phyloP scores from a whole-genome alignment of 64 coral and sea anemone species.

The Platygyra sinensis region DNA sequence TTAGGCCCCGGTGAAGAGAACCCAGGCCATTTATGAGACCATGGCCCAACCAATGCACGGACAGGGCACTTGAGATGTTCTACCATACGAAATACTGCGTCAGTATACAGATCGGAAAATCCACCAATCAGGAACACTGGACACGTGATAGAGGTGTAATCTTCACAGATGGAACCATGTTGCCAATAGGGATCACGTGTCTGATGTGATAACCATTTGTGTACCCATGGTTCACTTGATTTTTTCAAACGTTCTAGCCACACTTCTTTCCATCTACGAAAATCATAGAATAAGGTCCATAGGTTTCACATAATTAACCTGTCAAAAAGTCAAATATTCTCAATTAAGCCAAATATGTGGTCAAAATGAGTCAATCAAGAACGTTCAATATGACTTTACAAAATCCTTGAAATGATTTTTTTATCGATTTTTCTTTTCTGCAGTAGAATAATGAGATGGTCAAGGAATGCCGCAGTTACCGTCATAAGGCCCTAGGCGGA shows the following conservation, averaged over 20 bases:
- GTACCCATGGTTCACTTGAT: conserved; percentile 59
- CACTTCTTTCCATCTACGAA: conserved; percentile 73
- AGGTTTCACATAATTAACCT: not conserved
- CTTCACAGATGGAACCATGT: conserved; percentile 73
- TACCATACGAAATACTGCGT: conserved; percentile 81
- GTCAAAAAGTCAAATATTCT: not conserved
- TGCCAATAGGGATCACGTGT: conserved; percentile 82
- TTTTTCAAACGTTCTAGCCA: conserved; percentile 72
- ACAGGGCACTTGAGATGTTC: conserved; percentile 66
- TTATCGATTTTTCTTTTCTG: too few relatives aligned
- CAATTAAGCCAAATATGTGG: too few relatives aligned
- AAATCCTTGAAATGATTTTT: too few relatives aligned
- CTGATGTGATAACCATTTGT: conserved; percentile 80
- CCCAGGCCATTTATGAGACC: conserved; percentile 74
- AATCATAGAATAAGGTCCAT: not conserved
- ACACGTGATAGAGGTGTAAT: conserved; percentile 66
- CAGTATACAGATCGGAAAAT: conserved; percentile 71
- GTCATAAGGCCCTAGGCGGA: too few relatives aligned
- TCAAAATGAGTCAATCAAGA: too few relatives aligned
- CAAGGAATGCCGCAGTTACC: too few relatives aligned
- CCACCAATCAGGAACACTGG: conserved; percentile 74
- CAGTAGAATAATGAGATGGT: too few relatives aligned
- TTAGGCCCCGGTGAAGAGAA: conserved; percentile 41
- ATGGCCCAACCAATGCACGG: conserved; percentile 64
- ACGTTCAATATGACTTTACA: too few relatives aligned